phyloP scores from a whole-genome alignment of 2,113 vertebrate species.

The Mirza zaza region DNA sequence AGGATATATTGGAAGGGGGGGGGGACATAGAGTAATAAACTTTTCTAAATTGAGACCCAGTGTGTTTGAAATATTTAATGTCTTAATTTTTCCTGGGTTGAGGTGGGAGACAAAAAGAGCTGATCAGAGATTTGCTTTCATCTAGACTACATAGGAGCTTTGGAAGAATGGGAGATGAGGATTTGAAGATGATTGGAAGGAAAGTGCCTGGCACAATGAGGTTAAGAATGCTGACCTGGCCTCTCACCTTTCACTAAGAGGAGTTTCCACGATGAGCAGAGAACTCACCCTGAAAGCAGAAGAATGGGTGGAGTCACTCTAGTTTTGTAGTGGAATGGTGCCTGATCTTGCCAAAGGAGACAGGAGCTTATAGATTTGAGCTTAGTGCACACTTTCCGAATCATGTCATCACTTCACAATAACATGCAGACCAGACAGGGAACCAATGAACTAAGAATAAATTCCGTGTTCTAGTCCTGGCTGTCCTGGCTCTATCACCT shows the following conservation, averaged over 20 bases:
- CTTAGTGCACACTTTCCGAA: not conserved
- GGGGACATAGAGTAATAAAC: not conserved
- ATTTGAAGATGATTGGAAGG: not conserved
- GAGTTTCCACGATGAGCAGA: not conserved
- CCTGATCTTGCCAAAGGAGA: not conserved
- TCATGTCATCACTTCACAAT: not conserved
- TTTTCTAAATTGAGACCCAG: not conserved
- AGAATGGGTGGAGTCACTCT: not conserved
- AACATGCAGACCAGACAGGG: not conserved
- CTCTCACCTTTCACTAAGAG: not conserved
- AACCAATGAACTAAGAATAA: not conserved
- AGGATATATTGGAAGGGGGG: too few relatives aligned
- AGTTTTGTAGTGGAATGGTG: not conserved
- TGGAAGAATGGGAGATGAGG: not conserved
- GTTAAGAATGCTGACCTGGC: not conserved
- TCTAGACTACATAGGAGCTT: not conserved
- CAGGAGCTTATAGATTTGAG: not conserved
- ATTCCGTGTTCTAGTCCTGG: not conserved
- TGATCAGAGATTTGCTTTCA: not conserved
- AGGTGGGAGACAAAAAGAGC: not conserved
- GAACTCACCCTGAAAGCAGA: not conserved
- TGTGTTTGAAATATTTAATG: not conserved
- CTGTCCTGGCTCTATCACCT: not conserved
- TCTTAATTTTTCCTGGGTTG: not conserved
- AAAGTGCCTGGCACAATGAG: not conserved